These are phyloP conservation scores for Steinernema carpocapsae DNA, from an alignment of 2,888 invertebrate species.

Conservation along the genomic window DNA sequence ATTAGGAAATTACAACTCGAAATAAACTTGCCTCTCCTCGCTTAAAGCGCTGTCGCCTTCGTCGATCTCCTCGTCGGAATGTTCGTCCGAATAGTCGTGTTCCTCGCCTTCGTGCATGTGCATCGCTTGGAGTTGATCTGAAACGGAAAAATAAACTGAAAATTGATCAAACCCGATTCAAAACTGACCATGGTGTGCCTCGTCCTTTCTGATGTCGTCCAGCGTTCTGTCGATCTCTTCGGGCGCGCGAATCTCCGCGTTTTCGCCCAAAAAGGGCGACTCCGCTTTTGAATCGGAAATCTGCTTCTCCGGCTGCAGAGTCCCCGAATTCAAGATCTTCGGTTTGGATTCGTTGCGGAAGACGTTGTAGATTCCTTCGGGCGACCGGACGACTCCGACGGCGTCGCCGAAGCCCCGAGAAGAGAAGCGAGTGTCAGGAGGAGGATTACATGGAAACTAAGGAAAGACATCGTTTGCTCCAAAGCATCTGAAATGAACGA, in stretches of 20 bases:
- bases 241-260: background rate
- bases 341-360: background rate
- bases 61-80: constrained; percentile 74
- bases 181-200: background rate
- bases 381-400: constrained; percentile 16
- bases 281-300: constrained; percentile 25
- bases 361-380: constrained; percentile 23
- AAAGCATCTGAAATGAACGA: background rate
- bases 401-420: background rate
- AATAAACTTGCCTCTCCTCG: constrained; percentile 30
- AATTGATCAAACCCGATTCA: background rate
- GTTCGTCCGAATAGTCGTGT: constrained; percentile 53
- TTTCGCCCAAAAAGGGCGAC: constrained; percentile 15
- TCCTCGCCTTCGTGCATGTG: constrained; percentile 21
- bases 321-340: background rate
- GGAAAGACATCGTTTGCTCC: background rate
- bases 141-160: background rate
- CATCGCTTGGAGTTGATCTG: constrained; percentile 23
- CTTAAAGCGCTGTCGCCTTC: constrained; percentile 38
- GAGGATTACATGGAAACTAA: constrained; percentile 3
- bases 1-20: too few relatives aligned
- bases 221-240: constrained; percentile 15
- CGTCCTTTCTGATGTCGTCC: constrained; percentile 4
- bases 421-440: background rate
- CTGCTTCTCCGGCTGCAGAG: constrained; percentile 21